Conservation (phyloP, 2,797 vertebrate species). For the Smutsia temminckii region DNA sequence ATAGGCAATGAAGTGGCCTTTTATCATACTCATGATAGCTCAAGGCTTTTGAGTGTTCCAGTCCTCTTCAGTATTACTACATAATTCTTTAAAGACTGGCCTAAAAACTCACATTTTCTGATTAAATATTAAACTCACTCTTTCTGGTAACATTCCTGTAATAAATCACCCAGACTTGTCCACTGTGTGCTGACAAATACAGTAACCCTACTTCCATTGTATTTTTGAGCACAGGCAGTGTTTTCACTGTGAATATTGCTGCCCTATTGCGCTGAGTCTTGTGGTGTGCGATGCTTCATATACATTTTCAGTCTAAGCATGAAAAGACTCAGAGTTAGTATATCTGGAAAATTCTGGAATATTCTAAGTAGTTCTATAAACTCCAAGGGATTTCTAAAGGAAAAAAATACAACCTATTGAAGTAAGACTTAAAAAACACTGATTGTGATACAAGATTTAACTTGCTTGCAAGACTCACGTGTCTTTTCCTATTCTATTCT, state of each 20-base stretch:
- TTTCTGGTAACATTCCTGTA: background rate
- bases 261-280: background rate
- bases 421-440: background rate
- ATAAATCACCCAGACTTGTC: background rate
- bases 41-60: background rate
- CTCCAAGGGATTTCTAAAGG: background rate
- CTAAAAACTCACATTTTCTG: background rate
- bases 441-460: background rate
- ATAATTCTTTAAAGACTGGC: background rate
- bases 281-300: background rate
- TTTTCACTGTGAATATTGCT: background rate
- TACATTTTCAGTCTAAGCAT: background rate
- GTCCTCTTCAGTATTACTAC: background rate
- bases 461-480: background rate
- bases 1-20: background rate
- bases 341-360: constrained; percentile 2
- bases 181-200: background rate
- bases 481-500: background rate
- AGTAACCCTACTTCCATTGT: background rate
- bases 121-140: background rate
- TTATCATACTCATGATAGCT: background rate
- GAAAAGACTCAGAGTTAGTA: background rate
- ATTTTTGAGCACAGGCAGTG: background rate
- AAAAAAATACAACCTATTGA: background rate
- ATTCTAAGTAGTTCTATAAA: background rate